Evolutionary conservation across 2,113 vertebrate genomes (phyloP).

Genomic region (Haemorhous mexicanus): DNA sequence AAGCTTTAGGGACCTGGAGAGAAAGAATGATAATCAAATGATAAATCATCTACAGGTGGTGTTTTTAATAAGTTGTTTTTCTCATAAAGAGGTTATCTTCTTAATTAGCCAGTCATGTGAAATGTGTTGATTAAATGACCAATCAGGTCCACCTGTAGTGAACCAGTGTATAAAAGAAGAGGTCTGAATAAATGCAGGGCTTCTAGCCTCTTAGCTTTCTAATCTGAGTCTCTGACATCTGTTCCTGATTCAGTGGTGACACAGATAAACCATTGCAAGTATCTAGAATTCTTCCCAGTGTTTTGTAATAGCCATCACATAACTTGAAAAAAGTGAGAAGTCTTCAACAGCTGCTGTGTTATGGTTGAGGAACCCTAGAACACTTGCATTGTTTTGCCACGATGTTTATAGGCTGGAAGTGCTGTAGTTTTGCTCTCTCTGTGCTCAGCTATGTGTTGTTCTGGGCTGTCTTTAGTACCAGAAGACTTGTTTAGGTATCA

Average conservation of each 20-base stretch:
- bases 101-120: background rate
- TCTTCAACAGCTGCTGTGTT: background rate
- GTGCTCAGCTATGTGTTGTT: background rate
- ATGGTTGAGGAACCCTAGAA: background rate
- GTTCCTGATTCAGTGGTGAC: background rate
- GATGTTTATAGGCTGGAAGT: background rate
- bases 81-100: background rate
- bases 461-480: background rate
- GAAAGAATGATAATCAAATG: background rate
- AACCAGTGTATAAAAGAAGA: background rate
- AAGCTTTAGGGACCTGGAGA: background rate
- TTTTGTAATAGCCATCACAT: background rate
- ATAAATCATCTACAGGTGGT: background rate
- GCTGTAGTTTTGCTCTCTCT: background rate
- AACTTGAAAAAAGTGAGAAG: background rate
- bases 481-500: background rate
- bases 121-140: background rate
- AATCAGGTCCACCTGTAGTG: background rate
- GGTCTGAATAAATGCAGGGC: background rate
- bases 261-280: background rate
- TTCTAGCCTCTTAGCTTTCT: background rate
- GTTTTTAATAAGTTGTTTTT: background rate
- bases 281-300: background rate
- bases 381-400: background rate
- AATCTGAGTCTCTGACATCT: background rate